A percentile compares a stretch with the other conserved stretches of the same genome.
These are phyloP conservation scores for Dicranocentrus wangi DNA, from an alignment of 2,888 invertebrate species.

Conservation along the genomic window DNA sequence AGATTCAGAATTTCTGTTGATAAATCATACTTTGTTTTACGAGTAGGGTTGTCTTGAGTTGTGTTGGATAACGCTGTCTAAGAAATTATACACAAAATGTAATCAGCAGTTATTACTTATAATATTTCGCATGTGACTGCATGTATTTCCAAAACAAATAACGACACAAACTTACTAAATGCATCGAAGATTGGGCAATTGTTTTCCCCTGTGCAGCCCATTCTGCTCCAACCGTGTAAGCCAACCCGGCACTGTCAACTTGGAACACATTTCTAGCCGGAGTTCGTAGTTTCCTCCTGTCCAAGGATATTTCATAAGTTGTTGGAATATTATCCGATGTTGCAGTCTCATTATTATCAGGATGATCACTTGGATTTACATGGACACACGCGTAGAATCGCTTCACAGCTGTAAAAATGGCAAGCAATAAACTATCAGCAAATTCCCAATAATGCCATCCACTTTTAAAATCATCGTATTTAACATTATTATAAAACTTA, in stretches of 20 bases:
- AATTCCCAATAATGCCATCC: too few relatives aligned
- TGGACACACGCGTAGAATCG: constrained; percentile 69
- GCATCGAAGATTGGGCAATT: constrained; percentile 88
- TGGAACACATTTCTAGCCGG: constrained; percentile 86
- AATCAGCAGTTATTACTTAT: constrained; percentile 24
- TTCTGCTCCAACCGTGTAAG: constrained; percentile 93
- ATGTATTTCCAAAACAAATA: neutral
- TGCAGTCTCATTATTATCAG: constrained; percentile 10
- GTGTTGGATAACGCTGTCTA: constrained; percentile 93
- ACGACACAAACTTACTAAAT: constrained; percentile 81
- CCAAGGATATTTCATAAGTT: constrained; percentile 82
- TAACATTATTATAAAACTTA: constrained; percentile 14
- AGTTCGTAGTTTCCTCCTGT: constrained; percentile 91
- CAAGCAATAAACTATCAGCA: neutral
- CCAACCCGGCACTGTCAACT: constrained; percentile 89
- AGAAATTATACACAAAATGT: constrained; percentile 67
- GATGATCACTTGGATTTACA: constrained; percentile 46
- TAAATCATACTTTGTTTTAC: constrained; percentile 84
- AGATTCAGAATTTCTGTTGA: constrained; percentile 86
- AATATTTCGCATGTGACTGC: neutral
- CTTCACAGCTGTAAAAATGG: constrained; percentile 62
- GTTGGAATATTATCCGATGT: constrained; percentile 17
- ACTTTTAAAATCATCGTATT: neutral
- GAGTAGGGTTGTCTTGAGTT: constrained; percentile 92
- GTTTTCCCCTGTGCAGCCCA: constrained; percentile 90